These are phyloP conservation scores for Dynastes maya DNA, from an alignment of 2,888 invertebrate species.

Conservation along the genomic window DNA sequence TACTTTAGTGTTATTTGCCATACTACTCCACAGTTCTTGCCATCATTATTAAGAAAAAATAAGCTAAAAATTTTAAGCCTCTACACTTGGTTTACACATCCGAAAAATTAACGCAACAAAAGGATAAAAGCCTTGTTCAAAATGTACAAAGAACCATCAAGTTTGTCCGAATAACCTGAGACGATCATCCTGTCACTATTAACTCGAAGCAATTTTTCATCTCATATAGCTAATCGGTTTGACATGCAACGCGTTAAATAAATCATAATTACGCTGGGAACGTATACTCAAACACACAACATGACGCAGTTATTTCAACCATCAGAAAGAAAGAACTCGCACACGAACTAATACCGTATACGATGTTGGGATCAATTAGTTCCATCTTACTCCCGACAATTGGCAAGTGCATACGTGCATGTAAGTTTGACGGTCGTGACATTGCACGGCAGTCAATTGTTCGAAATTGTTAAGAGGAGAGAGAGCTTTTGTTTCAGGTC, in stretches of 20 bases:
- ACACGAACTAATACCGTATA: slow-evolving; percentile 14
- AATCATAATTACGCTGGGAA: slow-evolving; percentile 10
- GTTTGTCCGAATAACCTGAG: not conserved
- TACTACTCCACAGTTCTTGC: too few relatives aligned
- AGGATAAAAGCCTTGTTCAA: not conserved
- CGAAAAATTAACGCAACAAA: too few relatives aligned
- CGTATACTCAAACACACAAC: slow-evolving; percentile 6
- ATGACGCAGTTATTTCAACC: slow-evolving; percentile 5
- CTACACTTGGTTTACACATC: too few relatives aligned
- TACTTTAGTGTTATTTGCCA: too few relatives aligned
- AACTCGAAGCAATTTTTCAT: not conserved
- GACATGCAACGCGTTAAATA: slow-evolving; percentile 16
- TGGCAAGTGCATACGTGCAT: slow-evolving; percentile 3
- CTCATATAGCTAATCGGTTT: slow-evolving; percentile 16
- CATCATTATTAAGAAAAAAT: too few relatives aligned
- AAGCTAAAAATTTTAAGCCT: too few relatives aligned
- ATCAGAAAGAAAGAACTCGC: not conserved
- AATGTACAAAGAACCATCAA: not conserved
- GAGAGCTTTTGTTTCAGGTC: slow-evolving; percentile 22
- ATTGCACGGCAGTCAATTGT: slow-evolving; percentile 24
- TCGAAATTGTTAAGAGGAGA: slow-evolving; percentile 23
- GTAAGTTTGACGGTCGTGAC: slow-evolving; percentile 5
- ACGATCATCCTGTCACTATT: slow-evolving; percentile 10
- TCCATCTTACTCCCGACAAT: slow-evolving; percentile 17
- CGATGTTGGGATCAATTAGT: slow-evolving; percentile 20